Base-by-base conservation (phyloP, 2,888 invertebrate species). In the Nomada ruficornis region DNA sequence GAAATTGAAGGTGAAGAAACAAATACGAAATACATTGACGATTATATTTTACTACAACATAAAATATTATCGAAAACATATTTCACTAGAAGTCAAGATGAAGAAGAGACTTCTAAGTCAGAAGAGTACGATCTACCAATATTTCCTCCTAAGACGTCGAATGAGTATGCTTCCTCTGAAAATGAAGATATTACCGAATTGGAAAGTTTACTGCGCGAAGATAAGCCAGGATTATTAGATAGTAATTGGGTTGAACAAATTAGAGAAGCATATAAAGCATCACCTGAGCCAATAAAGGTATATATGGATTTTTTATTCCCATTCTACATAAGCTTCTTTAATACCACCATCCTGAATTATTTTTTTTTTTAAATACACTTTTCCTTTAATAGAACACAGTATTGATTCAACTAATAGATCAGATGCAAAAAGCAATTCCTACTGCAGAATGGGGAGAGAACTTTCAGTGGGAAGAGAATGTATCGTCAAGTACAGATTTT, bases 341-440 rank as follows among this genome's bases (percentile, higher is more conserved):
- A 42, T 29, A 62, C 2, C 11, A 20, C 26, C 9, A 50, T 60
- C 11, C 60, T 64, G 10, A 15, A 64, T 42, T 23, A 26, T 20
- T 55, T 2, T 13, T 57, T 15, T 57, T n/a, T 52, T 9, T 10
- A 36, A 63, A 55, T 55, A 60, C 47, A 47, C 47, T 59, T 57
- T 18, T 13, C 23, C 9, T 47, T 36, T 42, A 23, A 11, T 59
- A 94, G 94, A 91, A 87, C 65, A 83, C 87, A 2, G 88, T 90
- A 52, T 78, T 93, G 59, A 84, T 90, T 44, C 87, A 89, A 83
- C 87, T 94, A 42, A 59, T 94, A 52, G 89, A 90, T 80, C 91
- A 93, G 86, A 93, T 94, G 93, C 90, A 92, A 74, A 91, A 92
- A 84, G 93, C 93, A 4, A 92, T 93, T 77, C 91, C 93, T 26